Base-by-base conservation (phyloP, 2,797 vertebrate species). In the Catamblyrhynchus diadema region DNA sequence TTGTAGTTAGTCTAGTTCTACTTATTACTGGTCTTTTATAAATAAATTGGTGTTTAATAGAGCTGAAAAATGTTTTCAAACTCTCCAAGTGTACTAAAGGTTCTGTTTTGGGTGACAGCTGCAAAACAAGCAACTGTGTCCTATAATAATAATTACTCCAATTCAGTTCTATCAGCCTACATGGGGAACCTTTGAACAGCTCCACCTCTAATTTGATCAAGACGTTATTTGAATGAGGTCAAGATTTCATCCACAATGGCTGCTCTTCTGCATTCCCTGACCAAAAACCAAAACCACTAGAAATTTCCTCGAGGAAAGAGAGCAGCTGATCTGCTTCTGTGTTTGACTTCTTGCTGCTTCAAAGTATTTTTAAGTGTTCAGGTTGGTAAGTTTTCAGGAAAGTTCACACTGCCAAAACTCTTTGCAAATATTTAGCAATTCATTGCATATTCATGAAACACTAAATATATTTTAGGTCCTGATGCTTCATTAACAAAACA, bases 401-500 rank as follows among this genome's bases (percentile, higher is more conserved):
- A 64, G 39, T 82, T 93, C 61, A 64, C 30, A 14, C 25, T 67
- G 59, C 13, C 72, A 91, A 93, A 57, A 30, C 61, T 93, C 17
- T 18, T 28, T 44, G 66, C 37, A 86, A 89, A 80, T 70, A 81
- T 95, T 96, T 90, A 92, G 90, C 48, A 72, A 75, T 91, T 90
- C 35, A 53, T 91, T 94, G 92, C 62, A 93, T 94, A 96, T 95
- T 95, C 93, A 96, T 95, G 60, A 81, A 93, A 87, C 30, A 70
- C 71, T 86, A 91, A 94, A 88, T 90, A 69, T 94, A 93, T 95
- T 96, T 94, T 93, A 92, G 87, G 78, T 86, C 47, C 44, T 42
- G 27, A 91, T 93, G 62, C 57, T 94, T 96, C 86, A 90, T 95
- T 95, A 96, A 94, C 82, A 94, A 92, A 95, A 90, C 83, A 85